Evolutionary conservation across 2,888 invertebrate species (phyloP).

Genomic region (Chrysolina americana): DNA sequence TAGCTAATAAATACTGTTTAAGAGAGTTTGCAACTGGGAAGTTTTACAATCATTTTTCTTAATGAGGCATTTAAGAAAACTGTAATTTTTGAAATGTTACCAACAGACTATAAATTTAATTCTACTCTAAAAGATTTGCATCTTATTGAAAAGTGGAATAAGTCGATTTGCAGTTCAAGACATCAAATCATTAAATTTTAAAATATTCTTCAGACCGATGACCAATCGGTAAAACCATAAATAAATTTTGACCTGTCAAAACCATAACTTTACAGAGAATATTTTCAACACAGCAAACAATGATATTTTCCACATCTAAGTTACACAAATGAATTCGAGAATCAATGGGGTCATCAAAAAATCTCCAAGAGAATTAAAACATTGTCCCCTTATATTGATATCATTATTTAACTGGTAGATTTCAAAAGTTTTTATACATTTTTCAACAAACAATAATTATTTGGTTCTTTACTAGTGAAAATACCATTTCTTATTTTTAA

Average conservation of each 20-base stretch:
- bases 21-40: too few species aligned
- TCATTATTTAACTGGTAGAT: conserved; percentile 13
- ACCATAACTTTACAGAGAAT: conserved; percentile 24
- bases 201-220: conserved; percentile 24
- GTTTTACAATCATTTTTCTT: too few species aligned
- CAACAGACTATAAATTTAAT: too few species aligned
- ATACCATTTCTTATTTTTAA: background rate
- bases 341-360: conserved; percentile 14
- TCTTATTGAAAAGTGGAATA: too few species aligned
- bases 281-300: conserved; percentile 16
- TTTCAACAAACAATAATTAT: conserved; percentile 24
- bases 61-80: too few species aligned
- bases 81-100: too few species aligned
- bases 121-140: too few species aligned
- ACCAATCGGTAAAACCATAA: conserved; percentile 15
- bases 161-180: background rate
- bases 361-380: conserved; percentile 12
- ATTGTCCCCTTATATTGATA: conserved; percentile 14
- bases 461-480: conserved; percentile 17
- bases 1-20: too few species aligned
- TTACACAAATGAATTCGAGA: conserved; percentile 22
- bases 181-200: background rate
- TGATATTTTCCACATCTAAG: conserved; percentile 7
- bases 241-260: conserved; percentile 20
- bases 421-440: conserved; percentile 17